Evolutionary conservation across 2,797 vertebrate species (phyloP).

Genomic region (Chloroceryle inda): DNA sequence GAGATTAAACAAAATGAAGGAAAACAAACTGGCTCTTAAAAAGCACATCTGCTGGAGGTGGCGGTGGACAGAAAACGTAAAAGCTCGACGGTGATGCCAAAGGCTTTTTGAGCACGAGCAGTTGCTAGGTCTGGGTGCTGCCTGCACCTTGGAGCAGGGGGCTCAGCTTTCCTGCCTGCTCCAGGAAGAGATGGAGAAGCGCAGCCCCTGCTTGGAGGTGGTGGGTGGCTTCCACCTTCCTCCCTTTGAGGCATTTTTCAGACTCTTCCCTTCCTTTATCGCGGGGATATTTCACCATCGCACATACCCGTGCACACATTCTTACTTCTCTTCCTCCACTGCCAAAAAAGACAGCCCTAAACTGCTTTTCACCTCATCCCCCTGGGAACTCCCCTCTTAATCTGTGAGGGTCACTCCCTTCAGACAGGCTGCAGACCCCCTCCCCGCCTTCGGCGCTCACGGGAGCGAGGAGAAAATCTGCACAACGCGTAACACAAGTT

Average conservation of each 20-base stretch:
- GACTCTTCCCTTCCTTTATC: neutral
- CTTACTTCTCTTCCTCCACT: neutral
- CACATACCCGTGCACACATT: rapidly evolving
- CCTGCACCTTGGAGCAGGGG: too few relatives aligned
- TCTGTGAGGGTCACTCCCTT: neutral
- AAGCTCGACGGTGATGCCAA: rapidly evolving
- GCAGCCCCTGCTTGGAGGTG: neutral
- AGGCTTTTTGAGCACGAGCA: neutral
- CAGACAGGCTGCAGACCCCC: rapidly evolving
- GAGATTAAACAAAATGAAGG: conserved; percentile 5
- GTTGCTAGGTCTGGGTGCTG: rapidly evolving
- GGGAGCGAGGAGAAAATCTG: neutral
- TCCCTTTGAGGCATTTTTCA: neutral
- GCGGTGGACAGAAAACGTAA: rapidly evolving
- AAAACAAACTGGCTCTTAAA: rapidly evolving
- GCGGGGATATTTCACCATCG: rapidly evolving
- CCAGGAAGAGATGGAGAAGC: rapidly evolving
- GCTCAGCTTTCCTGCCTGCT: neutral
- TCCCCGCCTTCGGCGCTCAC: rapidly evolving
- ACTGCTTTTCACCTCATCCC: neutral
- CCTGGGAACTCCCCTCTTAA: neutral
- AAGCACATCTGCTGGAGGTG: rapidly evolving
- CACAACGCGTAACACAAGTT: rapidly evolving
- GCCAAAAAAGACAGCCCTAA: neutral
- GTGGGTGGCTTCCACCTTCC: neutral